phyloP scores from a whole-genome alignment of 2,888 invertebrate genomes.

The Xylophagus ater region DNA sequence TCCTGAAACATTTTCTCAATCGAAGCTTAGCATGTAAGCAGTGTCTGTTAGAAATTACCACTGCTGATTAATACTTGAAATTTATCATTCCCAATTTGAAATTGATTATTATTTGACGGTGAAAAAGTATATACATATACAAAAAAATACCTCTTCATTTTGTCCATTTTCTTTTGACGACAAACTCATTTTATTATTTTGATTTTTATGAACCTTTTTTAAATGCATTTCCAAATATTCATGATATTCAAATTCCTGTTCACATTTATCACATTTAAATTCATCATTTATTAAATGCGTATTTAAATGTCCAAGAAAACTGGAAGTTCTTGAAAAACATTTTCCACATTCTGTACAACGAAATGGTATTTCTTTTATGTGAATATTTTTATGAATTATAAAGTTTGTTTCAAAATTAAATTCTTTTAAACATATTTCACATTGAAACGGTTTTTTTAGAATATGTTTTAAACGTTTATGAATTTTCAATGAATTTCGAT shows the following conservation, averaged over 20 bases:
- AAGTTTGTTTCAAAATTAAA: conserved; percentile 19
- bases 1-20: too few relatives aligned
- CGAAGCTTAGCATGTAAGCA: too few relatives aligned
- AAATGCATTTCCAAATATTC: conserved; percentile 6
- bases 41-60: too few relatives aligned
- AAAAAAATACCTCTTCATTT: conserved; percentile 4
- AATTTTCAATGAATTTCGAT: too few relatives aligned
- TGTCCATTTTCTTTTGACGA: neutral
- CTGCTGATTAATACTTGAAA: too few relatives aligned
- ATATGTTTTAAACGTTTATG: conserved; percentile 17
- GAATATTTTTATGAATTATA: conserved; percentile 15
- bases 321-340: conserved; percentile 16
- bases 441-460: conserved; percentile 17
- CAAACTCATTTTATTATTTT: neutral
- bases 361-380: conserved; percentile 14
- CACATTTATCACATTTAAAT: conserved; percentile 10
- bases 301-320: conserved; percentile 19
- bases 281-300: conserved; percentile 13
- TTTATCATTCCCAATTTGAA: too few relatives aligned
- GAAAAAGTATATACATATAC: conserved; percentile 18
- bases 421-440: conserved; percentile 16
- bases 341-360: conserved; percentile 18
- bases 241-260: conserved; percentile 10
- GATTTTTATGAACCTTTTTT: neutral
- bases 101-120: conserved; percentile 9